Base-by-base conservation (phyloP, 2,797 vertebrate genomes). In the Neomorphus geoffroyi region DNA sequence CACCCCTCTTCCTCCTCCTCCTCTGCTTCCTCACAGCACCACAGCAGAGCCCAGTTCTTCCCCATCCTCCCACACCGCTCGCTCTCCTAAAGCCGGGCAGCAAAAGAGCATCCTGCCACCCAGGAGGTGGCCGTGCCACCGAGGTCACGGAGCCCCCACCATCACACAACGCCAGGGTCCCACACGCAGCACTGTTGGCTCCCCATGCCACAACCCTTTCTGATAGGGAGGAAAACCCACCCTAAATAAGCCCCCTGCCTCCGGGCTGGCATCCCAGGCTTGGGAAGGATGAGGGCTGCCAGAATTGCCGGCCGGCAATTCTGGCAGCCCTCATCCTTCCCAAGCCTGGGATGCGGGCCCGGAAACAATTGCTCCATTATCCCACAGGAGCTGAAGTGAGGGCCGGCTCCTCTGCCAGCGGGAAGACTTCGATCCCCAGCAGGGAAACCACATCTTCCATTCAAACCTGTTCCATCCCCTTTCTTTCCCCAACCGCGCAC, bases 311-410 rank as follows among this genome's bases (percentile, higher is more conserved):
- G 43, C 33, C 27, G 56, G 79, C 64, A 46, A 67, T 71, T 79
- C 85, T 71, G 67, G 86, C 86, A 88, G 69, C 61, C 61, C 53
- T 88, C 24, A 3, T 13, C 82, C 89, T 77, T 77, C 54, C 87
- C 75, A 80, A n/a, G 93, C 28, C 93, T 90, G 93, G 93, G 93
- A 94, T 91, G 77, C 54, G 45, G 67, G 61, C 84, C 81, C 69
- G 89, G 92, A 95, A 97, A 97, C 95, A 96, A 96, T 93, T 72
- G 93, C 86, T 94, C 79, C 88, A 94, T 96, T 96, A 92, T 96
- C 73, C 87, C 78, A 2, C 71, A 57, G 84, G 72, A 57, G 48
- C 66, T 79, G 88, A 53, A 90, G 83, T 17, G 9, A 90, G 37
- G 71, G 80, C 43, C 30, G 51, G 91, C 75, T 92, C 78, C 95